Evolutionary conservation across 92 coral and sea anemone genomes (phyloP), one percentile per base, ranked within the genome.

Genomic region (Umimayanthus chanpuru): DNA sequence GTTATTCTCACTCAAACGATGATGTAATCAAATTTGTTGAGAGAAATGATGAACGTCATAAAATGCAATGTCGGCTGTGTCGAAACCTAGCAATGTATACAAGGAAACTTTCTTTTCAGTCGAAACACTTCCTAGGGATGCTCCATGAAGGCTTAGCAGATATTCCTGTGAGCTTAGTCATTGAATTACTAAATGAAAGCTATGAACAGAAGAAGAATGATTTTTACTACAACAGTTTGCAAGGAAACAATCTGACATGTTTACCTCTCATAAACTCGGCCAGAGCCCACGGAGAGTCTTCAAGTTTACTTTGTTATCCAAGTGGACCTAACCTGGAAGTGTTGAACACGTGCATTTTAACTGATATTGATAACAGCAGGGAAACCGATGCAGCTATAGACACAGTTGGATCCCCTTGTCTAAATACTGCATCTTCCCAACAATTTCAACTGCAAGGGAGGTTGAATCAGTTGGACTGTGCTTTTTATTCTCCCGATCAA

Each of bases 191-290:
- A 23, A 82, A 85, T 83, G 98, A 97, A 84, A 95, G 98, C 67
- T 85, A 75, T 20, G 90, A 90, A 53, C 89, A 89, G 20, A 92
- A 91, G 84, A 72, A 72, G 2, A 76, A 82, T 9, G 68, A 68
- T 32, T 23, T 90, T 21, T 44, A 86, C 66, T 95, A 91, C 43
- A 96, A 96, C 79, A 81, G 91, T 36, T 88, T 93, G 56, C 90
- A 91, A 88, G 98, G 98, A 14, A 97, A 97, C 80, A 76, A 88
- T 75, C 89, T 97, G 28, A 88, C 90, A 15, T 93, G 91, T 88
- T 68, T 78, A 18, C 20, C 87, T 12, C 32, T 86, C 38, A 82
- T 47, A 30, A 11, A 66, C 9, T 18, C 32, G 18, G 25, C 18
- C 36, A 32, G 36, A 32, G 36, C 36, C 9, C 21, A 73, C 80